Evolutionary conservation across 2,113 vertebrate species (phyloP).

Genomic region (Gymnarchus niloticus): DNA sequence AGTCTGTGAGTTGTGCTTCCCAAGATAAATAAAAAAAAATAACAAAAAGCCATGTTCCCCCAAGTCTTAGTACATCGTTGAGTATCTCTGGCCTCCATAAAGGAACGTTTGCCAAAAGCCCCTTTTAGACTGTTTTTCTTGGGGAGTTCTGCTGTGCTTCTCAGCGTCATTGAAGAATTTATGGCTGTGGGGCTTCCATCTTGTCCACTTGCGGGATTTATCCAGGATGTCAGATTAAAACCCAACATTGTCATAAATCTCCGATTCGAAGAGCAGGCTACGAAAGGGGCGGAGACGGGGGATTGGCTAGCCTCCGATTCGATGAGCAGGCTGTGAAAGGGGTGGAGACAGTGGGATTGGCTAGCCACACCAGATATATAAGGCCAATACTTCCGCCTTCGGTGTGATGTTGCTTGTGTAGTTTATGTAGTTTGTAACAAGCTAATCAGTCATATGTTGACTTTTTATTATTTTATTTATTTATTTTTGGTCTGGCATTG

Average conservation of each 20-base stretch:
- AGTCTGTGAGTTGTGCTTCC: neutral
- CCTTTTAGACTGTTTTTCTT: neutral
- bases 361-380: conserved; percentile 55
- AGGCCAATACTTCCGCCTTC: conserved; percentile 58
- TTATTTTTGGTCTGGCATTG: neutral
- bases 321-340: conserved; percentile 57
- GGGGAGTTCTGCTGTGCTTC: neutral
- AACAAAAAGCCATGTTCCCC: neutral
- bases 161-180: conserved; percentile 37
- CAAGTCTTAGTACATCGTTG: neutral
- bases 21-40: conserved; percentile 1
- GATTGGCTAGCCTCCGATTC: conserved; percentile 60
- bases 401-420: conserved; percentile 35
- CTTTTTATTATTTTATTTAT: neutral
- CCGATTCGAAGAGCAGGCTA: conserved; percentile 66
- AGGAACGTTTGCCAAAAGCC: neutral
- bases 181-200: conserved; percentile 57
- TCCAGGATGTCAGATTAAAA: conserved; percentile 79
- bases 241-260: conserved; percentile 80
- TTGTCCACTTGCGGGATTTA: conserved; percentile 76
- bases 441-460: neutral
- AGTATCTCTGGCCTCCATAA: neutral
- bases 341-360: conserved; percentile 46
- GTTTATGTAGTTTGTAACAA: neutral
- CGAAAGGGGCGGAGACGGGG: conserved; percentile 49